Percentiles rank a stretch among this genome's conserved stretches.
Conservation (phyloP, 1,140 invertebrate genomes). For the Metaphire vulgaris region DNA sequence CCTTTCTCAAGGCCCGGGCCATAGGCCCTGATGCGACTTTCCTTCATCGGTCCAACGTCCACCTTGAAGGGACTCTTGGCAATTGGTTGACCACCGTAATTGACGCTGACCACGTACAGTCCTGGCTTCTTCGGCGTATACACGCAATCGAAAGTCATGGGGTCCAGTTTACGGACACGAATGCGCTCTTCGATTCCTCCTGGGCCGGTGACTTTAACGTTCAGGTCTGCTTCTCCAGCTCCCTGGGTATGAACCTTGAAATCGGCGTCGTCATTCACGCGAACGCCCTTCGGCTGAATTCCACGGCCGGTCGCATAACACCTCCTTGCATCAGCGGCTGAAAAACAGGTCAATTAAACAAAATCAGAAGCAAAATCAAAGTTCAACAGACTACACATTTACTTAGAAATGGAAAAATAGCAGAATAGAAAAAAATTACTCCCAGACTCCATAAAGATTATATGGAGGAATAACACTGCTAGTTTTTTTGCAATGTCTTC, state of each 20-base stretch:
- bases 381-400: no score
- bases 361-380: no score
- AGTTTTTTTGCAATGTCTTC: no score
- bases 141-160: constrained; percentile 56
- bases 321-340: constrained; percentile 49
- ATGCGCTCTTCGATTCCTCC: constrained; percentile 44
- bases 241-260: constrained; percentile 77
- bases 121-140: constrained; percentile 21
- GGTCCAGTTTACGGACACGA: constrained; percentile 35
- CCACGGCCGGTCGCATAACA: constrained; percentile 66
- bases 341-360: not conserved
- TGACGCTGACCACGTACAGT: constrained; percentile 63
- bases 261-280: constrained; percentile 75
- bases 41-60: constrained; percentile 64
- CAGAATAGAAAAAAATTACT: no score
- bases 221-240: constrained; percentile 72
- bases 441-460: no score
- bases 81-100: constrained; percentile 69
- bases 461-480: no score
- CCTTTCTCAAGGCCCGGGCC: constrained; percentile 78
- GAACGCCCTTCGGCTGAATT: constrained; percentile 70
- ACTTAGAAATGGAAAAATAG: no score
- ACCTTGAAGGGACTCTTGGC: constrained; percentile 60
- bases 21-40: constrained; percentile 73
- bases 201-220: constrained; percentile 64